These are phyloP conservation scores for Pituophis catenifer DNA, from an alignment of 2,113 vertebrate genomes.

Conservation along the genomic window DNA sequence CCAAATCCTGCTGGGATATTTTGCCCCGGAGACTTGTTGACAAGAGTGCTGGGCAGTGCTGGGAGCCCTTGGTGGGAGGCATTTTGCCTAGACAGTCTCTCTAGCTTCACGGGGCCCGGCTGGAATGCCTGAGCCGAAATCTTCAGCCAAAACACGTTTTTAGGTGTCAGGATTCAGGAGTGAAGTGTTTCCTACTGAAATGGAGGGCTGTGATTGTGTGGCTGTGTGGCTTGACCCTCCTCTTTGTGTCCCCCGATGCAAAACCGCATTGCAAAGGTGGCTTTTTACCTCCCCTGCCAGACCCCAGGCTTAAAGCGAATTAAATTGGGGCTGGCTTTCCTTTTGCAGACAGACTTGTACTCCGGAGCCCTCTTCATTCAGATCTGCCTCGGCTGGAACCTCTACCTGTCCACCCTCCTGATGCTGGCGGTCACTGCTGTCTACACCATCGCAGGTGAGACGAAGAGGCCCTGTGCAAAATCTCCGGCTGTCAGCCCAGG, in stretches of 20 bases:
- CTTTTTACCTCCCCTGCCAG: not conserved
- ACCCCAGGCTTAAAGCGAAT: not conserved
- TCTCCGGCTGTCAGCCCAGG: not conserved
- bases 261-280: not conserved
- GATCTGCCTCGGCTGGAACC: constrained; percentile 91
- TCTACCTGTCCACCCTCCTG: constrained; percentile 84
- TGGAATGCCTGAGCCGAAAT: not conserved
- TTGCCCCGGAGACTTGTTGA: not conserved
- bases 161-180: not conserved
- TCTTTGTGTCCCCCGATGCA: not conserved
- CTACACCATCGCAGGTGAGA: constrained; percentile 85
- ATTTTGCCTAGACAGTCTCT: not conserved
- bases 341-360: constrained; percentile 81
- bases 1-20: not conserved
- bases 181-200: not conserved
- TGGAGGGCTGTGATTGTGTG: not conserved
- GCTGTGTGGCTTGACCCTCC: not conserved
- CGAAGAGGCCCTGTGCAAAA: not conserved
- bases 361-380: constrained; percentile 87
- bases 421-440: constrained; percentile 83
- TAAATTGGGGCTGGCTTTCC: not conserved
- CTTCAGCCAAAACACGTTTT: not conserved
- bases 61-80: not conserved
- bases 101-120: not conserved
- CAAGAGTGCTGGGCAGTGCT: not conserved